Percentiles rank a stretch among this genome's conserved stretches.
Conservation (phyloP, 2,797 vertebrate genomes). For the Phrynocephalus forsythii region DNA sequence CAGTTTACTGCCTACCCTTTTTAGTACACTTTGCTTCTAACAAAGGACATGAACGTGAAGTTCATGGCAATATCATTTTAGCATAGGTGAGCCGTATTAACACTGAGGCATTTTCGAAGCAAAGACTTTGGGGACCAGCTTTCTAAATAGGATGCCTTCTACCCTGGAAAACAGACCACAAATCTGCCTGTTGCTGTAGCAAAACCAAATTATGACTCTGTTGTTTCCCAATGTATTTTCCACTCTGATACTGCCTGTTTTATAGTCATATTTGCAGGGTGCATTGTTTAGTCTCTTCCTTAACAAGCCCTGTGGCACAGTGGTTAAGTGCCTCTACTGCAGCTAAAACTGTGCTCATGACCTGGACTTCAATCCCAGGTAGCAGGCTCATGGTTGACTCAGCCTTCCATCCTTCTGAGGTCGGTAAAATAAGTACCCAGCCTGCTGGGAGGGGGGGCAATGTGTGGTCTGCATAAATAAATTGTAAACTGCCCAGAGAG, state of each 20-base stretch:
- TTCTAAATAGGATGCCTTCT: background rate
- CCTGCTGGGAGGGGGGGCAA: too few relatives aligned
- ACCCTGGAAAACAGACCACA: background rate
- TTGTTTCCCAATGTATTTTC: background rate
- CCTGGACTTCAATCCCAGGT: too few relatives aligned
- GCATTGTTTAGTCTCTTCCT: too few relatives aligned
- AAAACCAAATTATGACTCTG: background rate
- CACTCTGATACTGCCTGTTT: background rate
- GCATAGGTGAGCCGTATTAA: background rate
- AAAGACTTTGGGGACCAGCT: background rate
- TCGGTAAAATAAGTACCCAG: too few relatives aligned
- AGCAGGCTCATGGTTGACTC: too few relatives aligned
- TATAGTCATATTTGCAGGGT: background rate
- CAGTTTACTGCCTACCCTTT: conserved; percentile 23
- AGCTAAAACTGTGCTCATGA: too few relatives aligned
- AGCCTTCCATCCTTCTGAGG: too few relatives aligned
- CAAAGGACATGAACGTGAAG: conserved; percentile 17
- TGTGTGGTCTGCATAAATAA: too few relatives aligned
- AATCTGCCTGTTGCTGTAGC: background rate
- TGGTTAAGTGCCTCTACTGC: too few relatives aligned
- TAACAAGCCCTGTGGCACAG: too few relatives aligned
- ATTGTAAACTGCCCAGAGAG: too few relatives aligned
- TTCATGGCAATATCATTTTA: background rate
- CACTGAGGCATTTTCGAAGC: conserved; percentile 19
- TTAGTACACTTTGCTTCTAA: conserved; percentile 28